phyloP scores from a whole-genome alignment of 2,888 invertebrate genomes.

The Galerucella nymphaeae region DNA sequence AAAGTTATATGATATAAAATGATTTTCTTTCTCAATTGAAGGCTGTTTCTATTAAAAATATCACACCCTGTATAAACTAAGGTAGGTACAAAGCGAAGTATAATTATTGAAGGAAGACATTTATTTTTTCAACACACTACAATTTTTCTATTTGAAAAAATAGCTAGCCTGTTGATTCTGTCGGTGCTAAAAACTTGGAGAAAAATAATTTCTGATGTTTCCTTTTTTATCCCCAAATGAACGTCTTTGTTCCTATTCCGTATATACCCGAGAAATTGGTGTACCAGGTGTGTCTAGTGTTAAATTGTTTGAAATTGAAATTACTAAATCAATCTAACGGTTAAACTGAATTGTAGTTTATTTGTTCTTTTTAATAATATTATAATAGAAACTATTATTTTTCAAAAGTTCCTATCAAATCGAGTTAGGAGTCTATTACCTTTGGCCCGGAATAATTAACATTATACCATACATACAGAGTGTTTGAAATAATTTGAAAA shows the following conservation, averaged over 20 bases:
- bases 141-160: background rate
- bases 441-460: background rate
- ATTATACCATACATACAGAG: no score
- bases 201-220: no score
- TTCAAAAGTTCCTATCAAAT: background rate
- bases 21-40: no score
- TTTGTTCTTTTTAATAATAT: conserved; percentile 16
- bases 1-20: no score
- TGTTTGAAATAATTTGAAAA: no score
- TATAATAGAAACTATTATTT: conserved; percentile 16
- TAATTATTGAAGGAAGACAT: background rate
- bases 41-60: no score
- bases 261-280: conserved; percentile 34
- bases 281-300: conserved; percentile 23
- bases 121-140: background rate
- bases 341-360: conserved; percentile 26
- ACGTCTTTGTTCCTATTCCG: conserved; percentile 16
- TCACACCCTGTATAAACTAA: no score
- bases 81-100: no score
- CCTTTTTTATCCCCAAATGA: background rate
- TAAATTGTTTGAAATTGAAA: conserved; percentile 32
- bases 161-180: no score
- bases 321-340: conserved; percentile 32
- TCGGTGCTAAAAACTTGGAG: no score
- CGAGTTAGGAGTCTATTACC: conserved; percentile 20